These are phyloP conservation scores for Cossypha heuglini DNA, from an alignment of 2,797 vertebrate genomes.

Conservation along the genomic window DNA sequence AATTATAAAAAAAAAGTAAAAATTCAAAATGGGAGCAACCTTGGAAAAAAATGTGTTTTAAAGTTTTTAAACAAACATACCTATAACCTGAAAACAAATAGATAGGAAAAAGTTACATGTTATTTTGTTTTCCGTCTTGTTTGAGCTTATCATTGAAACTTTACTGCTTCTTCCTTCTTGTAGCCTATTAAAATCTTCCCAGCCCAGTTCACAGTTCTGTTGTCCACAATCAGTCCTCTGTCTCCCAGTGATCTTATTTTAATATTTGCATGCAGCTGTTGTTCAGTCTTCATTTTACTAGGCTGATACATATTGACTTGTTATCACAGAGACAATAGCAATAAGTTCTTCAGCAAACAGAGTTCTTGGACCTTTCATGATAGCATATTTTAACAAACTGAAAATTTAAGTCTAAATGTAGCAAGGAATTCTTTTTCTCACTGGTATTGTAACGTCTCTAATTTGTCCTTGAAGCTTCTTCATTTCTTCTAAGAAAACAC, in stretches of 20 bases:
- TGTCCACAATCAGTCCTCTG: neutral
- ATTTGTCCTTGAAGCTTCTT: neutral
- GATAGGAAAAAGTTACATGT: neutral
- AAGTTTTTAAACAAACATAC: neutral
- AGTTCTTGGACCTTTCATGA: neutral
- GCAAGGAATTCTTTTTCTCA: neutral
- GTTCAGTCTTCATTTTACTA: constrained; percentile 51
- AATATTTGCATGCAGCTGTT: constrained; percentile 58
- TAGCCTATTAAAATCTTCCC: constrained; percentile 42
- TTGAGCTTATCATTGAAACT: neutral
- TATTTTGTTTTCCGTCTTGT: neutral
- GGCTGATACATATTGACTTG: constrained; percentile 42
- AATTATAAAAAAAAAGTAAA: neutral
- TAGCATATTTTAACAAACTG: neutral
- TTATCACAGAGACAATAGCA: constrained; percentile 56
- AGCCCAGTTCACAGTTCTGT: constrained; percentile 8
- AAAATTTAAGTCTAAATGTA: neutral
- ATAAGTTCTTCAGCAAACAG: constrained; percentile 52
- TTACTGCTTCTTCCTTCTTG: neutral
- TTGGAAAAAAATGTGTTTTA: neutral
- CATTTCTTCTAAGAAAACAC: neutral
- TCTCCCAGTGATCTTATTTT: constrained; percentile 43
- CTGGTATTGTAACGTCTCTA: neutral
- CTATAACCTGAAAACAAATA: neutral
- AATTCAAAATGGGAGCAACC: neutral